Conservation (phyloP, 2,113 vertebrate species). For the Aythya baeri region DNA sequence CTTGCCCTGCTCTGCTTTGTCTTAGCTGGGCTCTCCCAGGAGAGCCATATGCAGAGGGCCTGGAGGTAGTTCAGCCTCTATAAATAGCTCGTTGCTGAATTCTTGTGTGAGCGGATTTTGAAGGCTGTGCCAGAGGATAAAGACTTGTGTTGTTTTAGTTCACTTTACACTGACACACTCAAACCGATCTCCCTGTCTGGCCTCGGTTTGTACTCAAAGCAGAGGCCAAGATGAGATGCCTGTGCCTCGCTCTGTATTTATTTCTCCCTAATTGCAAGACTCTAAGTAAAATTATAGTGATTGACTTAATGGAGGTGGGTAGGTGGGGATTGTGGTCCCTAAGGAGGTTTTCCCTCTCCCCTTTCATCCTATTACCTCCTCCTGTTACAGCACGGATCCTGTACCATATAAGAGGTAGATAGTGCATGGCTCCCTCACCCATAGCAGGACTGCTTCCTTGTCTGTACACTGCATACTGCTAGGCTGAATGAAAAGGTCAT, state of each 20-base stretch:
- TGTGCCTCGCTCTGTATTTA: neutral
- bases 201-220: neutral
- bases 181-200: neutral
- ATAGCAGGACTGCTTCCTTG: neutral
- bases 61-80: constrained; percentile 31
- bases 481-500: neutral
- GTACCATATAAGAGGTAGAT: neutral
- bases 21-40: constrained; percentile 36
- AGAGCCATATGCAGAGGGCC: neutral
- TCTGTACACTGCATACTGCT: neutral
- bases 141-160: constrained; percentile 5
- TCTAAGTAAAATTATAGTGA: neutral
- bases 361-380: neutral
- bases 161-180: neutral
- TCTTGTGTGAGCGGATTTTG: neutral
- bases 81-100: constrained; percentile 44
- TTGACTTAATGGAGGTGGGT: neutral
- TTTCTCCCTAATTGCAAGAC: constrained; percentile 1
- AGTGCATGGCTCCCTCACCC: neutral
- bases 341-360: neutral
- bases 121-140: neutral
- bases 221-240: neutral
- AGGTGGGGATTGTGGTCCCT: neutral
- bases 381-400: neutral
- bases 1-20: neutral